phyloP scores from a whole-genome alignment of 2,888 invertebrate species.

The Conus canariensis region DNA sequence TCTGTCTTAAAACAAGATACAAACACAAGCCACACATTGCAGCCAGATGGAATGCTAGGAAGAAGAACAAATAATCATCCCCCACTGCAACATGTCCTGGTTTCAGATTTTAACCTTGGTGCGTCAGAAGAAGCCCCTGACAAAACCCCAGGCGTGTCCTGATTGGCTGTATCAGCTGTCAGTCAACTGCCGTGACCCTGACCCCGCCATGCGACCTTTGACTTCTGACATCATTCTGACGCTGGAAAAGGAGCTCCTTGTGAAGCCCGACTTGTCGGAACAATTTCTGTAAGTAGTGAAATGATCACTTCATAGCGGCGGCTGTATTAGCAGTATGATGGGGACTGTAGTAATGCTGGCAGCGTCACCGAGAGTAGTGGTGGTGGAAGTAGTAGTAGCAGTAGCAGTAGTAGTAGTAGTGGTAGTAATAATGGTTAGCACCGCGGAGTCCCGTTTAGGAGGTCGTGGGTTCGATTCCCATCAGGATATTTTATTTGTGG shows the following conservation, averaged over 20 bases:
- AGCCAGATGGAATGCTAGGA: no score
- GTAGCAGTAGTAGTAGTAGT: no score
- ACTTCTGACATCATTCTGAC: background rate
- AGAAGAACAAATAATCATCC: no score
- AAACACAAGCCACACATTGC: no score
- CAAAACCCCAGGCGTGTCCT: constrained; percentile 17
- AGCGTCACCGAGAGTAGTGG: background rate
- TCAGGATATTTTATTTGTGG: no score
- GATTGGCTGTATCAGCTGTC: constrained; percentile 33
- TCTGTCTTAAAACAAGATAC: no score
- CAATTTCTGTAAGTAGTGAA: background rate
- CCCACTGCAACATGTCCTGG: background rate
- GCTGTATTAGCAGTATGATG: background rate
- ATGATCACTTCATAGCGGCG: no score
- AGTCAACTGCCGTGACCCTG: constrained; percentile 9
- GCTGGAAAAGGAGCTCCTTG: background rate
- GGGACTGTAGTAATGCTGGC: background rate
- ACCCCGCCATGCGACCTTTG: constrained; percentile 17
- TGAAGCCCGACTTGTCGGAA: background rate
- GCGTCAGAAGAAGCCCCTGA: background rate
- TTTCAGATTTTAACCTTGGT: constrained; percentile 24
- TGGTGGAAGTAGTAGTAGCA: no score
- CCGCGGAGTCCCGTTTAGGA: no score
- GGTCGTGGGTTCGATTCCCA: no score
- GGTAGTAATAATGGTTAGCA: no score